Percentiles rank a stretch among this genome's conserved stretches.
phyloP scores from a whole-genome alignment of 1,140 invertebrate genomes.

The Leptinotarsa lineolata region DNA sequence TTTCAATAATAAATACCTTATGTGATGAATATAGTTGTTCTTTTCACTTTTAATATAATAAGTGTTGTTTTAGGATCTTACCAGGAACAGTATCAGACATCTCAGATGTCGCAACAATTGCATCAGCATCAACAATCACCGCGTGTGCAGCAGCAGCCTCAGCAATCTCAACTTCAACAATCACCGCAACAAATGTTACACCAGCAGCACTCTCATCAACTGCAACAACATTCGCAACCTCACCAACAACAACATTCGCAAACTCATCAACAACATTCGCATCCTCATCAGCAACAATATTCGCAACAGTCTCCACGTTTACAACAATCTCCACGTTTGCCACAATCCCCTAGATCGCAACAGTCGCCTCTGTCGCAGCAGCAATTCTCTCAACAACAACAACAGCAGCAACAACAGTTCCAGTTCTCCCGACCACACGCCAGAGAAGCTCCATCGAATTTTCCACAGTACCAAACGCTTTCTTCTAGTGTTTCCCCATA shows the following conservation, averaged over 20 bases:
- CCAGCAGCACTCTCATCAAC: not conserved
- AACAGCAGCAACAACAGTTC: conserved; percentile 36
- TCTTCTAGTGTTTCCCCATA: conserved; percentile 30
- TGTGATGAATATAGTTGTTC: not conserved
- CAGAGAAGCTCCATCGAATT: conserved; percentile 42
- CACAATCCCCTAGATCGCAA: conserved; percentile 33
- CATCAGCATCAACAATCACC: conserved; percentile 22
- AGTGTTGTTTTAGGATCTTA: conserved; percentile 10
- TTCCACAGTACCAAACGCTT: conserved; percentile 45
- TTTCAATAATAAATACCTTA: not conserved
- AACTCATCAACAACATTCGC: conserved; percentile 33
- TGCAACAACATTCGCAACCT: not conserved
- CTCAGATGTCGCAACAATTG: conserved; percentile 14
- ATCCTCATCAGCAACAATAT: conserved; percentile 40
- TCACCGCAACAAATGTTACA: not conserved
- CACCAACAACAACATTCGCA: conserved; percentile 10
- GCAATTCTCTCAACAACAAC: conserved; percentile 35
- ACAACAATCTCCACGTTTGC: conserved; percentile 34
- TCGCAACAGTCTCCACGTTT: conserved; percentile 34
- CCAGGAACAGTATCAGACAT: conserved; percentile 26
- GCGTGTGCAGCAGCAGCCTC: not conserved
- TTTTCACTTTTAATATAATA: not conserved
- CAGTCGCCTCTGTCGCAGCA: conserved; percentile 36
- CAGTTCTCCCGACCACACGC: conserved; percentile 44
- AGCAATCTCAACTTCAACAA: not conserved